These are phyloP conservation scores for Rhinella marina DNA, from an alignment of 2,797 vertebrate species.

Conservation along the genomic window DNA sequence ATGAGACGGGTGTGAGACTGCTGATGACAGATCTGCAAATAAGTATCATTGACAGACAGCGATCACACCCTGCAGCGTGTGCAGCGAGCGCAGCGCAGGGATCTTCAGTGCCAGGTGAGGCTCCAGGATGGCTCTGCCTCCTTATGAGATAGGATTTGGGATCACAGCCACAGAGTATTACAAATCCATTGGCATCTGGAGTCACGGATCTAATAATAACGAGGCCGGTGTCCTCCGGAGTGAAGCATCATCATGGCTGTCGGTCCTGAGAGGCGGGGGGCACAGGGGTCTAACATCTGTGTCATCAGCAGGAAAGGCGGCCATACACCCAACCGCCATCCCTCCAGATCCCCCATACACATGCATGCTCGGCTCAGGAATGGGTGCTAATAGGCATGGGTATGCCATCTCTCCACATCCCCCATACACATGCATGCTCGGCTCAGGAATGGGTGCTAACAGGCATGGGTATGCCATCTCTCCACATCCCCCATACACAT, in stretches of 20 bases:
- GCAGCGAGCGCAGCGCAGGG: neutral
- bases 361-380: no score
- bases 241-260: neutral
- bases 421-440: no score
- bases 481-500: no score
- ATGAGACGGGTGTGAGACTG: conserved; percentile 29
- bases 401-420: no score
- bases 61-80: conserved; percentile 19
- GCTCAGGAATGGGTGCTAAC: no score
- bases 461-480: no score
- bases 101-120: neutral
- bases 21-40: conserved; percentile 35
- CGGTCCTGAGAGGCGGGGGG: neutral
- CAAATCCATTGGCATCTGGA: neutral
- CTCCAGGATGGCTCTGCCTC: neutral
- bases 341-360: no score
- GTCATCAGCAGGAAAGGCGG: no score
- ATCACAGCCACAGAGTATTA: conserved; percentile 3
- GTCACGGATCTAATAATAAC: neutral
- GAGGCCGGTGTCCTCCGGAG: neutral
- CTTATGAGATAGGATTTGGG: conserved; percentile 30
- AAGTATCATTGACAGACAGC: conserved; percentile 27
- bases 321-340: no score
- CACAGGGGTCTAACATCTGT: neutral
- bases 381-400: no score